Evolutionary conservation across 2,888 invertebrate genomes (phyloP).

Genomic region (Cylloceria caligata): DNA sequence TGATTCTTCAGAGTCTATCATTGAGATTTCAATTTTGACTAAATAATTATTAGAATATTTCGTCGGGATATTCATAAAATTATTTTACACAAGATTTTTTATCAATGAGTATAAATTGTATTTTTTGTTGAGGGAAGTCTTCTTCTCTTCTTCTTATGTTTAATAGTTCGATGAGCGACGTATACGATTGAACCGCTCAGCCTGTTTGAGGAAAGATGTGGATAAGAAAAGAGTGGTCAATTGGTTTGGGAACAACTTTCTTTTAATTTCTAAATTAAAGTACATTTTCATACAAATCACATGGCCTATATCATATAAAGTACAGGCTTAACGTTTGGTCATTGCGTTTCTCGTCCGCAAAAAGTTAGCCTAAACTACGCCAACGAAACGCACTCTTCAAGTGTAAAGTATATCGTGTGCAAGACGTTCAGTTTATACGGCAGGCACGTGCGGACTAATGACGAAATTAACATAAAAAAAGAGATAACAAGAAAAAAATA

Average conservation of each 20-base stretch:
- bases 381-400: conserved; percentile 26
- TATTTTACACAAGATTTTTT: too few species aligned
- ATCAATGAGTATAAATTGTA: too few species aligned
- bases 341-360: conserved; percentile 28
- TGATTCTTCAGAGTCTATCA: too few species aligned
- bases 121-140: too few species aligned
- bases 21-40: too few species aligned
- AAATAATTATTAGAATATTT: too few species aligned
- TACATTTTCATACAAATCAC: conserved; percentile 76
- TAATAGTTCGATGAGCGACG: too few species aligned
- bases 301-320: conserved; percentile 69
- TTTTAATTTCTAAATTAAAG: conserved; percentile 73
- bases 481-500: neutral
- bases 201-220: neutral
- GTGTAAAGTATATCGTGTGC: conserved; percentile 49
- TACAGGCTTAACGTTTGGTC: conserved; percentile 55
- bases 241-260: conserved; percentile 35
- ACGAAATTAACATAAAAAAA: neutral
- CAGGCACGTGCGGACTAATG: conserved; percentile 6
- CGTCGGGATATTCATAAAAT: too few species aligned
- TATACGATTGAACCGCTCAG: neutral
- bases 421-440: conserved; percentile 22
- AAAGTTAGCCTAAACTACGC: neutral
- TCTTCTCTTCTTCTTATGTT: too few species aligned
- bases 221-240: neutral